Percentiles rank a stretch among this genome's conserved stretches.
These are phyloP conservation scores for Halcyon leucocephala DNA, from an alignment of 2,797 vertebrate genomes.

Conservation along the genomic window DNA sequence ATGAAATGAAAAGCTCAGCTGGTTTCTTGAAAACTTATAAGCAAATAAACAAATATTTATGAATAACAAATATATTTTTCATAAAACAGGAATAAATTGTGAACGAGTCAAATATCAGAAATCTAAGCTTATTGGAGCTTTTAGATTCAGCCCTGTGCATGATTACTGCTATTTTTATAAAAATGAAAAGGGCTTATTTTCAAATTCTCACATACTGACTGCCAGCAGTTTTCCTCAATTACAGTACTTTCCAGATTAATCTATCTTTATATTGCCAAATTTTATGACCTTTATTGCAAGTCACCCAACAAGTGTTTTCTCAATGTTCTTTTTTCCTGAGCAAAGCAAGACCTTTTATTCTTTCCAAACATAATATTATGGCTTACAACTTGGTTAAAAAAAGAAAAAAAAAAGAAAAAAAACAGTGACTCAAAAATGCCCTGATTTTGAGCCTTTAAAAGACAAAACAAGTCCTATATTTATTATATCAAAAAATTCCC, in stretches of 20 bases:
- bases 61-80: neutral
- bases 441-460: conserved; percentile 11
- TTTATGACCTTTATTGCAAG: conserved; percentile 28
- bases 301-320: conserved; percentile 25
- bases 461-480: conserved; percentile 28
- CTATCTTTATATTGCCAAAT: neutral
- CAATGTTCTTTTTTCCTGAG: neutral
- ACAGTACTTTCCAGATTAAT: conserved; percentile 16
- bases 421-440: neutral
- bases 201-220: neutral
- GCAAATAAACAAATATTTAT: neutral
- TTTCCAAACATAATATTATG: conserved; percentile 48
- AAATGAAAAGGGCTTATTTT: conserved; percentile 6
- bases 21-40: neutral
- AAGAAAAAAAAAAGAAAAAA: neutral
- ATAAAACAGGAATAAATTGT: neutral
- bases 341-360: conserved; percentile 10
- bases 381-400: neutral
- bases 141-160: neutral
- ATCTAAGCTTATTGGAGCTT: neutral
- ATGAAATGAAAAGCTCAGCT: neutral
- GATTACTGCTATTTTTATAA: neutral
- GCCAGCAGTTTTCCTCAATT: conserved; percentile 22
- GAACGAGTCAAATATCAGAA: neutral
- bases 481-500: conserved; percentile 33